phyloP scores from a whole-genome alignment of 2,113 vertebrate genomes.

The Saguinus midas region DNA sequence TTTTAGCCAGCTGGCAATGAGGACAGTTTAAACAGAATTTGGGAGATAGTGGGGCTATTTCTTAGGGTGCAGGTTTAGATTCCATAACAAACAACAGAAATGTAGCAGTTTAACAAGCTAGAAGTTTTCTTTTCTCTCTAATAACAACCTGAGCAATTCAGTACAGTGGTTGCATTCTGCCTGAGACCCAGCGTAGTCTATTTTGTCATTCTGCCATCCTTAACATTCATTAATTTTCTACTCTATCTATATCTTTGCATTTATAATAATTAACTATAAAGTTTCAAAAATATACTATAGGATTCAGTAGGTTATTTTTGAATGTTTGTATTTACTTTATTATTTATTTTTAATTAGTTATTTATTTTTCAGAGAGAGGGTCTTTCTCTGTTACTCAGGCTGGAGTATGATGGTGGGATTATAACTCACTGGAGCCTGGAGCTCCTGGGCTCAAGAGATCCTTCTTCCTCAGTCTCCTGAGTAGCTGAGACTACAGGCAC shows the following conservation, averaged over 20 bases:
- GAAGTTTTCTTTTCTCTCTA: neutral
- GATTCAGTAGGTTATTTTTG: neutral
- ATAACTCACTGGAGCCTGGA: no score
- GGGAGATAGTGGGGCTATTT: neutral
- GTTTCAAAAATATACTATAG: neutral
- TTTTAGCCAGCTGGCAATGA: neutral
- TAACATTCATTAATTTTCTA: neutral
- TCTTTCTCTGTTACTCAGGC: no score
- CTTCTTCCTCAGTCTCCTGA: no score
- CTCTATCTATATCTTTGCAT: neutral
- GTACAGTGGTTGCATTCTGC: neutral
- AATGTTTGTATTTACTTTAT: neutral
- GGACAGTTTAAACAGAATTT: neutral
- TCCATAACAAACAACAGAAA: neutral
- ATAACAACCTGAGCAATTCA: neutral
- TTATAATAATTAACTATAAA: neutral
- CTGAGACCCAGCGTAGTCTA: neutral
- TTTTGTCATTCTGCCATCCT: neutral
- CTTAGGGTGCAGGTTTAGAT: neutral
- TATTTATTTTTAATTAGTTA: no score
- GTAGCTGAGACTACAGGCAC: no score
- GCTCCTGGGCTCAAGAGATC: no score
- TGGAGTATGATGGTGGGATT: no score
- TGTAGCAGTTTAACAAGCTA: neutral
- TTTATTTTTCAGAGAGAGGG: no score